Evolutionary conservation across 2,888 invertebrate genomes (phyloP).

Genomic region (Scotopteryx bipunctaria): DNA sequence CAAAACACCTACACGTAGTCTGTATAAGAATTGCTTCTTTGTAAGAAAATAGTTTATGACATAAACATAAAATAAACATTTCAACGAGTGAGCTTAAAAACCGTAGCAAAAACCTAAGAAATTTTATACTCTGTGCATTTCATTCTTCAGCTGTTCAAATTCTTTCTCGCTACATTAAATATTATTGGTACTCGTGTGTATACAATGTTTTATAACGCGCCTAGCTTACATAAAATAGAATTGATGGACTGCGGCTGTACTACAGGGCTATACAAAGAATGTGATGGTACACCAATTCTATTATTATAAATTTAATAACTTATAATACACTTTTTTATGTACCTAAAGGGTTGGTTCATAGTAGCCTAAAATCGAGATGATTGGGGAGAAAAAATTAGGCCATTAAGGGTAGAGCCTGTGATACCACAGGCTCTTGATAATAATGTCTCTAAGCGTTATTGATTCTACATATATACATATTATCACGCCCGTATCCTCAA

Average conservation of each 20-base stretch:
- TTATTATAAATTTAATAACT: too few relatives aligned
- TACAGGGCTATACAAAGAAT: too few relatives aligned
- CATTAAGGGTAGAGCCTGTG: too few relatives aligned
- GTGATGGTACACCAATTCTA: too few relatives aligned
- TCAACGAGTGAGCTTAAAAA: conserved; percentile 27
- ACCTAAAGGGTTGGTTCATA: too few relatives aligned
- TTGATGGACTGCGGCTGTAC: conserved; percentile 1
- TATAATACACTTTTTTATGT: too few relatives aligned
- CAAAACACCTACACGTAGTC: not conserved
- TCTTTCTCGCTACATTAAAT: conserved; percentile 23
- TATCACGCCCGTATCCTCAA: too few relatives aligned
- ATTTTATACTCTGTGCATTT: conserved; percentile 28
- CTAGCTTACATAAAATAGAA: conserved; percentile 10
- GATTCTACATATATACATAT: too few relatives aligned
- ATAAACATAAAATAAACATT: conserved; percentile 26
- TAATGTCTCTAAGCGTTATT: too few relatives aligned
- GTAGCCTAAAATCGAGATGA: too few relatives aligned
- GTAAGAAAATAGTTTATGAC: conserved; percentile 19
- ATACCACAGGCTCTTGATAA: too few relatives aligned
- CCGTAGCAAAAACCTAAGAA: conserved; percentile 33
- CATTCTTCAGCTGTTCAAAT: conserved; percentile 24
- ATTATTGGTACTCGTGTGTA: conserved; percentile 15
- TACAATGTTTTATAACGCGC: conserved; percentile 17
- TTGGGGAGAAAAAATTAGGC: too few relatives aligned
- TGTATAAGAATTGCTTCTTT: conserved; percentile 5